Evolutionary conservation across 23 tunicate genomes (phyloP), one percentile per base, ranked within the genome.

Genomic region (Clavelina lepadiformis): DNA sequence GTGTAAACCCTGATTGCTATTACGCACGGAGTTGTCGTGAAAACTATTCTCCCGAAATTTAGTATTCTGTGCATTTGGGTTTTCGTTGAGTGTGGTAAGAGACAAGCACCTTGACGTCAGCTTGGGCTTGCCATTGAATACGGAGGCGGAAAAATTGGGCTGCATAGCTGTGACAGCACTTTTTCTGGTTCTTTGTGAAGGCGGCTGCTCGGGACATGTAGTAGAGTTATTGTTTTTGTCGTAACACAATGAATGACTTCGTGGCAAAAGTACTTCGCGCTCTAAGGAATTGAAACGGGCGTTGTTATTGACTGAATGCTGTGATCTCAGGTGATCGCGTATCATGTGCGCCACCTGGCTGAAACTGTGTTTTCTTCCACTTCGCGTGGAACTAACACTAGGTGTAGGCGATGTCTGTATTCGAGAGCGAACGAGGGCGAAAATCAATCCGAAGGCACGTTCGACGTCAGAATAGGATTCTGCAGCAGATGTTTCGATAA

Each of bases 401-500:
- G 50, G 68, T 35, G 68, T 63, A 35, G 72, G 72, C 26, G 72
- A 66, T 24, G 57, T 4, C 21, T 44, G 34, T 3, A 28, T 26
- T 22, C 26, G 56, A 8, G 35, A 22, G 30, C 57, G 33, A 5
- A 44, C 72, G 35, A 66, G 72, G 37, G 46, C 21, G 24, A 45
- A 66, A 28, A 46, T 57, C 28, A 66, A 5, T 3, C 57, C 56
- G 26, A 66, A 66, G 27, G 72, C 72, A 13, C 30, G 56, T 46
- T 66, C 72, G 3, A 66, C 72, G 20, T 66, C 72, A 24, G 56
- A 46, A 66, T 66, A 66, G 35, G 72, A 66, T 26, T 66, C 72
- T 3, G 72, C 72, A 3, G 72, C 72, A 6, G 72, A 66, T 5
- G 72, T 66, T 66, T 66, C 72, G 15, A 46, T 66, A 36, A 66